A percentile compares a stretch with the other conserved stretches of the same genome.
phyloP scores from a whole-genome alignment of 2,113 vertebrate species.

The Lamprologus ornatipinnis region DNA sequence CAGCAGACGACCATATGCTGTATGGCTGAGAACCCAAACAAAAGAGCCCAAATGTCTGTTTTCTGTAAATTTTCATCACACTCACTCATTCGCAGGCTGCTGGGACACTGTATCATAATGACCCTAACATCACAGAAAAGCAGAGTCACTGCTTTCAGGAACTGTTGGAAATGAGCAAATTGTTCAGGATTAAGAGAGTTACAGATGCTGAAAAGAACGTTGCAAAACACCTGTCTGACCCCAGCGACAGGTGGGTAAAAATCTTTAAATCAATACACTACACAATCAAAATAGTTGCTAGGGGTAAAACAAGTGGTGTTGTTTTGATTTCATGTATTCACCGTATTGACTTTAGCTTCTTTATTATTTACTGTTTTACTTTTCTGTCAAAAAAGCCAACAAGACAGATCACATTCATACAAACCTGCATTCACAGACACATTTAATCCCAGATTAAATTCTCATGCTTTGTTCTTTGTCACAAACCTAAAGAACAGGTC shows the following conservation, averaged over 20 bases:
- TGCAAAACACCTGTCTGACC: background rate
- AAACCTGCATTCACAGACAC: background rate
- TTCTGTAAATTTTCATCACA: background rate
- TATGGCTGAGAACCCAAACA: background rate
- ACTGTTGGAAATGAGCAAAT: background rate
- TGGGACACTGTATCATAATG: background rate
- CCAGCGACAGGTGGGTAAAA: background rate
- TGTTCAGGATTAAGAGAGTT: background rate
- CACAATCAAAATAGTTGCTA: background rate
- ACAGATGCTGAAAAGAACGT: fast-evolving
- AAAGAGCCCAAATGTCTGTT: background rate
- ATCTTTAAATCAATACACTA: background rate
- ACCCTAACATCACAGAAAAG: background rate
- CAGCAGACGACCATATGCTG: background rate
- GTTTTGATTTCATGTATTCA: background rate
- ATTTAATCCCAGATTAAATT: background rate
- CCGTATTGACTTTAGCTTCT: background rate
- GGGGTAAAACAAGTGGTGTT: background rate
- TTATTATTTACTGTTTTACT: background rate
- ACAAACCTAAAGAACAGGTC: background rate
- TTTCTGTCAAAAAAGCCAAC: background rate
- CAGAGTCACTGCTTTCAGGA: background rate
- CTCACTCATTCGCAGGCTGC: background rate
- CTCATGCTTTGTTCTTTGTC: background rate
- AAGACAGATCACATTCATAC: background rate